A percentile compares a stretch with the other conserved stretches of the same genome.
Evolutionary conservation across 1,140 invertebrate genomes (phyloP).

Genomic region (Megalopta genalis): DNA sequence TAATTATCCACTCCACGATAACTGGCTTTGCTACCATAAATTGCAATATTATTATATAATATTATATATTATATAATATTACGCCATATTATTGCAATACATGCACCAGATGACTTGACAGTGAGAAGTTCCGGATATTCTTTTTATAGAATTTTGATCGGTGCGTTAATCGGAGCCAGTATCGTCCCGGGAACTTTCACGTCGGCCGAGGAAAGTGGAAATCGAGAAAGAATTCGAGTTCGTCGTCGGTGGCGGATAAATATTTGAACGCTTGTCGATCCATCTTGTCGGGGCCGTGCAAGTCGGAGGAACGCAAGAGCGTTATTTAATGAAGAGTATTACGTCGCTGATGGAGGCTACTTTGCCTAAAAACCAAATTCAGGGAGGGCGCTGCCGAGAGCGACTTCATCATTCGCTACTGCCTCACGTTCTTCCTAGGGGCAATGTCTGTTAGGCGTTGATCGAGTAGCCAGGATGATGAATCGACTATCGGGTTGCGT

Average conservation of each 20-base stretch:
- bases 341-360: background rate
- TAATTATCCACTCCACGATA: too few relatives aligned
- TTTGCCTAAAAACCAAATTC: background rate
- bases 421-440: slow-evolving; percentile 27
- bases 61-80: too few relatives aligned
- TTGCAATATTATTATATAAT: too few relatives aligned
- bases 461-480: slow-evolving; percentile 62
- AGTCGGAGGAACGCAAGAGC: background rate
- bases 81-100: too few relatives aligned
- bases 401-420: slow-evolving; percentile 36
- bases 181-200: too few relatives aligned
- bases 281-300: background rate
- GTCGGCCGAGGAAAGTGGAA: too few relatives aligned
- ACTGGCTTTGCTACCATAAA: too few relatives aligned
- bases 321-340: slow-evolving; percentile 12
- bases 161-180: too few relatives aligned
- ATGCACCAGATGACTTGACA: too few relatives aligned
- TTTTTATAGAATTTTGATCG: too few relatives aligned
- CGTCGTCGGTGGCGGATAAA: background rate
- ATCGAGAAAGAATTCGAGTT: background rate
- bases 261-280: background rate
- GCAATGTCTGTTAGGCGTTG: slow-evolving; percentile 46
- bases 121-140: too few relatives aligned
- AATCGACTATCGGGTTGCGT: slow-evolving; percentile 56
- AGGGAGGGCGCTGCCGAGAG: background rate